These are phyloP conservation scores for Lates japonicus DNA, from an alignment of 2,797 vertebrate genomes.

Conservation along the genomic window DNA sequence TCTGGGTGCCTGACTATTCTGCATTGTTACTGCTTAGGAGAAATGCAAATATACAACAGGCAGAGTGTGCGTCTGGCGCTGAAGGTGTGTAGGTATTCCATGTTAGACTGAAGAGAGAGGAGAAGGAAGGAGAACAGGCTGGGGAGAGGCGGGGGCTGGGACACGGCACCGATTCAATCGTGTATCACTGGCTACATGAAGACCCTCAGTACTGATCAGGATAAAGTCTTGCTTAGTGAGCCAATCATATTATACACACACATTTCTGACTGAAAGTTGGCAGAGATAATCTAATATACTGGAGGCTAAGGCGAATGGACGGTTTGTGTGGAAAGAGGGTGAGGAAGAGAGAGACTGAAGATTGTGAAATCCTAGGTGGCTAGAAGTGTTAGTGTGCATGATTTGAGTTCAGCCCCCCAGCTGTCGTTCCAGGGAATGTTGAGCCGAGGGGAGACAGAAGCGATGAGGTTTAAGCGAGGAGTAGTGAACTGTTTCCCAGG, in stretches of 20 bases:
- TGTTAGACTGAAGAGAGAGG: constrained; percentile 68
- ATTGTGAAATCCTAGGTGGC: constrained; percentile 73
- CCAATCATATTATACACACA: constrained; percentile 50
- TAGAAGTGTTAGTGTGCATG: constrained; percentile 82
- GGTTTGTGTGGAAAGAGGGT: constrained; percentile 41
- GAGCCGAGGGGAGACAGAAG: constrained; percentile 88
- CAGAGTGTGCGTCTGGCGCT: constrained; percentile 63
- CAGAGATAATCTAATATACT: constrained; percentile 40
- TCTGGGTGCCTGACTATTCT: constrained; percentile 78
- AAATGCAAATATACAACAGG: constrained; percentile 79
- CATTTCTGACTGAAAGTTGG: constrained; percentile 35
- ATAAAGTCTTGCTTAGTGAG: constrained; percentile 66
- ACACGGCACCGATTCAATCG: constrained; percentile 77
- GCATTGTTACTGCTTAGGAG: constrained; percentile 76
- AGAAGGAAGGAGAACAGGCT: constrained; percentile 34
- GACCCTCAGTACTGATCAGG: constrained; percentile 76
- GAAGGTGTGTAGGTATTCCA: constrained; percentile 77
- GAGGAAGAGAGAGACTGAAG: constrained; percentile 44
- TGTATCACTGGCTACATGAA: constrained; percentile 73
- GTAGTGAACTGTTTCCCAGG: constrained; percentile 89
- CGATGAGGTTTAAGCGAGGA: constrained; percentile 86
- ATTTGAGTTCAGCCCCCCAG: constrained; percentile 83
- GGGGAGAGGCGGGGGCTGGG: constrained; percentile 62
- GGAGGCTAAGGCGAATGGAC: constrained; percentile 15
- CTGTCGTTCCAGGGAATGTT: constrained; percentile 82